Base-by-base conservation (phyloP, 2,113 vertebrate species). In the Crotophaga sulcirostris region DNA sequence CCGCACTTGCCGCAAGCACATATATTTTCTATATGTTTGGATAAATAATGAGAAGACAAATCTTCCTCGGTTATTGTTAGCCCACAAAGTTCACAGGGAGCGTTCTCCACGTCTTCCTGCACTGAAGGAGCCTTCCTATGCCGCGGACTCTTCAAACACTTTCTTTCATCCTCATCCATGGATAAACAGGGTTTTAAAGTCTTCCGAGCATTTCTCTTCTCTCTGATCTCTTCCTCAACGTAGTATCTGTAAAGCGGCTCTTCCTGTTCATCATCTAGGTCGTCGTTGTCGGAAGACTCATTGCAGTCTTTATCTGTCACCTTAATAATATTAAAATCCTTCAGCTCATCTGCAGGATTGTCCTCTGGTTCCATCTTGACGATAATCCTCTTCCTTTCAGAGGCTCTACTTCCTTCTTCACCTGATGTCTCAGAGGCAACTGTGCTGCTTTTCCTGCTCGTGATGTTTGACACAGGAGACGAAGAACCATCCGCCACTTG, bases 1-100 rank as follows among this genome's bases (percentile, higher is more conserved):
- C 99, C 99, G 18, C 99, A 99, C 72, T 99, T 98, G 29, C 99
- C 99, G 47, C 99, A 99, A 5, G 99, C 99, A 26, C 99, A 99
- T 91, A 99, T 99, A 84, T 99, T 99, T 81, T 99, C 99, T 96
- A 99, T 99, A 97, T 99, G 99, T 96, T 98, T 99, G 95, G 99
- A 99, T 93, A 99, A 98, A 95, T 99, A 99, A 97, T 99, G 99
- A 73, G 98, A 98, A 1, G 99, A 99, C 89, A 98, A 97, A 89
- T 99, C 99, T 88, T 99, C 99, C 87, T 99, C 99, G 0, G 98
- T 98, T 74, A 99, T 96, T 8, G 98, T 97, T 62, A 98, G 95
- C 3, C 99, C 99, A 25, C 99, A 99, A 25, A 99, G 97, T 97
- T 99, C 99, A 63, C 99, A 99, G 11, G 99, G 98, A 13, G 96